A percentile compares a stretch with the other conserved stretches of the same genome.
Conservation (phyloP, 2,888 invertebrate genomes). For the Orchestes rusci region DNA sequence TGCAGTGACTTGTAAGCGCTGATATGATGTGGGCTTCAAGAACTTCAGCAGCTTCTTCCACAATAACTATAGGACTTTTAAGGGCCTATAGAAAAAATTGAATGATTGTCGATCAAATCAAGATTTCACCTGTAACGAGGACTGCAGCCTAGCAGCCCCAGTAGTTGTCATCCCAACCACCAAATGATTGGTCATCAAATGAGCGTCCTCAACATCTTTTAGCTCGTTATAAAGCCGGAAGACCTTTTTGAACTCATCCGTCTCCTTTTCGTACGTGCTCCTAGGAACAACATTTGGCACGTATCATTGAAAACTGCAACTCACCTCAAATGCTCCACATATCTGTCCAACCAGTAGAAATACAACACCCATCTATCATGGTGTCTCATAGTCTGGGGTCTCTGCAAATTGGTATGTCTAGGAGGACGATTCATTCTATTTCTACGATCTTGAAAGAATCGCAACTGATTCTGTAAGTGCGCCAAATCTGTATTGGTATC, state of each 20-base stretch:
- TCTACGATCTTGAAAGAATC: background rate
- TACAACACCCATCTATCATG: slow-evolving; percentile 38
- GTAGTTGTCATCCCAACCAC: slow-evolving; percentile 74
- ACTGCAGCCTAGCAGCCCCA: slow-evolving; percentile 62
- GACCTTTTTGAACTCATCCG: slow-evolving; percentile 28
- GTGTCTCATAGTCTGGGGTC: slow-evolving; percentile 30
- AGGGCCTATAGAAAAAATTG: slow-evolving; percentile 38
- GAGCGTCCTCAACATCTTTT: slow-evolving; percentile 51
- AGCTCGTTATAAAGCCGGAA: slow-evolving; percentile 45
- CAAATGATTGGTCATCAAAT: slow-evolving; percentile 47
- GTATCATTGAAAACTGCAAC: background rate
- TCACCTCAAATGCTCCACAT: slow-evolving; percentile 18
- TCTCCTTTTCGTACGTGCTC: too few species aligned
- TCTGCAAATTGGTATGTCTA: slow-evolving; percentile 22
- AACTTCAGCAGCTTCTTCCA: slow-evolving; percentile 87
- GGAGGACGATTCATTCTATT: slow-evolving; percentile 8
- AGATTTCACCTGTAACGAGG: slow-evolving; percentile 48
- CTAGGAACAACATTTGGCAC: too few species aligned
- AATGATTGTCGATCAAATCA: background rate
- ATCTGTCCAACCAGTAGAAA: slow-evolving; percentile 34
- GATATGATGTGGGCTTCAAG: slow-evolving; percentile 78
- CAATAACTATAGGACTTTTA: slow-evolving; percentile 61
- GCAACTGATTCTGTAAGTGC: slow-evolving; percentile 9
- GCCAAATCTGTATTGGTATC: slow-evolving; percentile 16
- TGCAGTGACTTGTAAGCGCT: slow-evolving; percentile 60